A percentile compares a stretch with the other conserved stretches of the same genome.
Conservation (phyloP, 2,888 invertebrate species). For the Clivina fossor region DNA sequence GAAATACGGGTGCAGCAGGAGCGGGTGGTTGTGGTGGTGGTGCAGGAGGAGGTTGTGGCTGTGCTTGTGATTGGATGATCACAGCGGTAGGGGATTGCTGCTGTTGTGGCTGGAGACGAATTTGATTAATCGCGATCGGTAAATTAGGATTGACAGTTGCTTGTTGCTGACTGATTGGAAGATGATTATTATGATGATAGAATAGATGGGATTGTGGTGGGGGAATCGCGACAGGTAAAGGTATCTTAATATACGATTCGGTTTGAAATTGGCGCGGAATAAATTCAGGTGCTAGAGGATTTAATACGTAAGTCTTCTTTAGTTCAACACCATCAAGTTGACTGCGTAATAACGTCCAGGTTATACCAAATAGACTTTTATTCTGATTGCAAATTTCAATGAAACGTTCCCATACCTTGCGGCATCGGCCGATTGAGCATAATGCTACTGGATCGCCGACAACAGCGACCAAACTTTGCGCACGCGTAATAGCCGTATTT, state of each 20-base stretch:
- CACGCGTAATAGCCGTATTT: constrained; percentile 81
- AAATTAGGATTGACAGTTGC: constrained; percentile 35
- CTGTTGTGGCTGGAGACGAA: constrained; percentile 36
- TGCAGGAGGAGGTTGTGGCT: constrained; percentile 25
- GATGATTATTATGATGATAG: constrained; percentile 10
- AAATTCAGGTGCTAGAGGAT: constrained; percentile 80
- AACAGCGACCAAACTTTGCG: constrained; percentile 79
- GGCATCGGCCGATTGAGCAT: constrained; percentile 77
- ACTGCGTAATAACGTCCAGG: constrained; percentile 66
- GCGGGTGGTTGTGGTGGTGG: constrained; percentile 35
- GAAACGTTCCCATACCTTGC: constrained; percentile 79
- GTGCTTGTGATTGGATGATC: constrained; percentile 34
- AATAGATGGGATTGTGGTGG: background rate
- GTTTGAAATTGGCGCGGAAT: constrained; percentile 63
- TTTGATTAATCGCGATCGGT: constrained; percentile 36
- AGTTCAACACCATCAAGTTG: constrained; percentile 74
- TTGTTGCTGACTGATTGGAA: constrained; percentile 19
- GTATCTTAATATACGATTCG: constrained; percentile 53
- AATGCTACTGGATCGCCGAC: constrained; percentile 83
- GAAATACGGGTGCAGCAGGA: constrained; percentile 36
- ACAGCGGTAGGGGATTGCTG: constrained; percentile 36
- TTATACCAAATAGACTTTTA: constrained; percentile 71
- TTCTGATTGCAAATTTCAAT: constrained; percentile 71
- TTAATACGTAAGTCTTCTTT: constrained; percentile 74
- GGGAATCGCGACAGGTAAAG: constrained; percentile 31